Percentiles rank a stretch among this genome's conserved stretches.
Evolutionary conservation across 2,797 vertebrate genomes (phyloP).

Genomic region (Chelon auratus): DNA sequence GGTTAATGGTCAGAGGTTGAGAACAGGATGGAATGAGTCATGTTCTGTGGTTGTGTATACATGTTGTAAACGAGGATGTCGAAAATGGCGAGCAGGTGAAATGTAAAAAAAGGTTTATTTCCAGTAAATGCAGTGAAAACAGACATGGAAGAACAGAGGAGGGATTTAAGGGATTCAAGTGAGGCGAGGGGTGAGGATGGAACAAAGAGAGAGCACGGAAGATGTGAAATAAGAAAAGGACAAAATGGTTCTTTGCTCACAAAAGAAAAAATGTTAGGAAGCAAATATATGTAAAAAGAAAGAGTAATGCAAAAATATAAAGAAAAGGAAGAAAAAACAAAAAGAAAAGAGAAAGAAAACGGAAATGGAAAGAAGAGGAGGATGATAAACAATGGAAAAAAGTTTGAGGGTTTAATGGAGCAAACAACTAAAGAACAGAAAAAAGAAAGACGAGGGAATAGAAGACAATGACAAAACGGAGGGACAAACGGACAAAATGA

Average conservation of each 20-base stretch:
- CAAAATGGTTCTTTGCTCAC: not conserved
- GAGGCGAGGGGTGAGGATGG: not conserved
- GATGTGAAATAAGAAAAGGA: not conserved
- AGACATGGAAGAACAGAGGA: not conserved
- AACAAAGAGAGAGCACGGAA: not conserved
- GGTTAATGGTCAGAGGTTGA: constrained; percentile 55
- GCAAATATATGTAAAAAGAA: not conserved
- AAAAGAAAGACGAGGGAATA: not conserved
- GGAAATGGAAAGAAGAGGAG: not conserved
- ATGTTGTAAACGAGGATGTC: constrained; percentile 24
- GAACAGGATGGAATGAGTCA: constrained; percentile 65
- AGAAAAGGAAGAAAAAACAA: fast-evolving
- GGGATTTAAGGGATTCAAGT: not conserved
- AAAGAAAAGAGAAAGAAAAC: not conserved
- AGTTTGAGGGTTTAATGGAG: not conserved
- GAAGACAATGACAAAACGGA: not conserved
- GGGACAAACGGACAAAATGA: not conserved
- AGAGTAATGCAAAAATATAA: fast-evolving
- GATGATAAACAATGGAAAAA: not conserved
- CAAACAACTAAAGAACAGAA: not conserved
- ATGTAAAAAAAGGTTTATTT: constrained; percentile 6
- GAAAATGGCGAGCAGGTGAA: constrained; percentile 25
- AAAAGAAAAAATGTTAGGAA: not conserved
- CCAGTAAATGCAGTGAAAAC: not conserved
- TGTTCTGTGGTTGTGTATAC: constrained; percentile 21